Percentiles rank a stretch among this genome's conserved stretches.
phyloP scores from a whole-genome alignment of 2,797 vertebrate species.

The Xenentodon cancila region DNA sequence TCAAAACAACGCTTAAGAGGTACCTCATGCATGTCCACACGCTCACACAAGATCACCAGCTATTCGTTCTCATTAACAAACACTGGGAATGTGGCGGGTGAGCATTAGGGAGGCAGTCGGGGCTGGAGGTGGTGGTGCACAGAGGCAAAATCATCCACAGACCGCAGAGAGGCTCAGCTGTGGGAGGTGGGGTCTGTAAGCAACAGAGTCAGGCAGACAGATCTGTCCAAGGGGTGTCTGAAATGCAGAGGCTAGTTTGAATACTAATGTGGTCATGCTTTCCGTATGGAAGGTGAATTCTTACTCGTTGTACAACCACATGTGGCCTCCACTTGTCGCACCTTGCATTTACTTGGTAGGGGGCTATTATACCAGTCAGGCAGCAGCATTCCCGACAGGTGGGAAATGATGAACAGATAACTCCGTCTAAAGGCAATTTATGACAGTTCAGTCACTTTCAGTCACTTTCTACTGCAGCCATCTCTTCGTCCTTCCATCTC shows the following conservation, averaged over 20 bases:
- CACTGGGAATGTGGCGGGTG: conserved; percentile 41
- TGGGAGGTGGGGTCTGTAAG: conserved; percentile 42
- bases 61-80: conserved; percentile 73
- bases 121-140: conserved; percentile 29
- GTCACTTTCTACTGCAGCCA: conserved; percentile 6
- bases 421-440: conserved; percentile 44
- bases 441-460: conserved; percentile 42
- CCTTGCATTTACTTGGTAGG: conserved; percentile 16
- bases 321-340: background rate
- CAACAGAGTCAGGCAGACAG: conserved; percentile 53
- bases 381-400: conserved; percentile 27
- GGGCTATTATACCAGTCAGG: conserved; percentile 30
- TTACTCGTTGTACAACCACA: background rate
- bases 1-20: conserved; percentile 68
- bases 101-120: conserved; percentile 23
- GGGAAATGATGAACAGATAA: conserved; percentile 56
- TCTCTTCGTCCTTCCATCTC: conserved; percentile 25
- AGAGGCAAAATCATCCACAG: conserved; percentile 44
- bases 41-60: conserved; percentile 28
- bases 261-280: conserved; percentile 50
- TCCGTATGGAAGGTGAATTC: conserved; percentile 11
- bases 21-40: conserved; percentile 44
- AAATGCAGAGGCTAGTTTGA: conserved; percentile 47
- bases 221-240: conserved; percentile 47
- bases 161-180: conserved; percentile 50